Conservation (phyloP, 2,888 invertebrate species). For the Helicoverpa assulta region DNA sequence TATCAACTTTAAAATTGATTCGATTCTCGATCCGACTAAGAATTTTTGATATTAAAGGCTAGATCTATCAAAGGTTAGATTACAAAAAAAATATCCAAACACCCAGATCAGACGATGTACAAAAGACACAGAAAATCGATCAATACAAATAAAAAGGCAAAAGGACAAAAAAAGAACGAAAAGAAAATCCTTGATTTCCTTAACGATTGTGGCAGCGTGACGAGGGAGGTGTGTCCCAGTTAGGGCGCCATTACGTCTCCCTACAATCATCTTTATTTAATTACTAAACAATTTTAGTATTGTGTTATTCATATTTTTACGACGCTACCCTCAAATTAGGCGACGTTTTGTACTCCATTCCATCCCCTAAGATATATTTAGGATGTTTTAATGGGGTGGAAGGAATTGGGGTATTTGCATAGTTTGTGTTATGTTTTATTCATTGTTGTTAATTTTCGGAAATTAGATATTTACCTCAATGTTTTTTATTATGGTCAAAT, state of each 20-base stretch:
- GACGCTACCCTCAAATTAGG: constrained; percentile 43
- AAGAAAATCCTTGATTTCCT: constrained; percentile 33
- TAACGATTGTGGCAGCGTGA: not conserved
- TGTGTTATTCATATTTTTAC: constrained; percentile 58
- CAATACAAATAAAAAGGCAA: not conserved
- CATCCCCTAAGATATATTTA: constrained; percentile 38
- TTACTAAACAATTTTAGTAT: constrained; percentile 61
- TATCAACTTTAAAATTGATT: no score
- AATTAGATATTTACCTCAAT: not conserved
- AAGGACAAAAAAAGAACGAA: not conserved
- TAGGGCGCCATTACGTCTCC: constrained; percentile 29
- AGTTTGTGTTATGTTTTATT: constrained; percentile 12
- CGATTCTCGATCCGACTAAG: no score
- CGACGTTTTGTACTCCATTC: constrained; percentile 26
- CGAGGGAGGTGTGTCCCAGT: constrained; percentile 10
- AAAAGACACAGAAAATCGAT: not conserved
- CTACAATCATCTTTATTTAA: constrained; percentile 64
- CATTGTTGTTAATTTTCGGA: constrained; percentile 8
- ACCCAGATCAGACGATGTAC: not conserved
- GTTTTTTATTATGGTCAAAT: not conserved
- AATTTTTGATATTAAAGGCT: no score
- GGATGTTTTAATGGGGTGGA: constrained; percentile 35
- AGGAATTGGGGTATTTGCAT: constrained; percentile 33
- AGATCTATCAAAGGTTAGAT: no score
- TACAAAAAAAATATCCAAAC: no score